phyloP scores from a whole-genome alignment of 2,888 invertebrate species.

The Meghimatium bilineatum region DNA sequence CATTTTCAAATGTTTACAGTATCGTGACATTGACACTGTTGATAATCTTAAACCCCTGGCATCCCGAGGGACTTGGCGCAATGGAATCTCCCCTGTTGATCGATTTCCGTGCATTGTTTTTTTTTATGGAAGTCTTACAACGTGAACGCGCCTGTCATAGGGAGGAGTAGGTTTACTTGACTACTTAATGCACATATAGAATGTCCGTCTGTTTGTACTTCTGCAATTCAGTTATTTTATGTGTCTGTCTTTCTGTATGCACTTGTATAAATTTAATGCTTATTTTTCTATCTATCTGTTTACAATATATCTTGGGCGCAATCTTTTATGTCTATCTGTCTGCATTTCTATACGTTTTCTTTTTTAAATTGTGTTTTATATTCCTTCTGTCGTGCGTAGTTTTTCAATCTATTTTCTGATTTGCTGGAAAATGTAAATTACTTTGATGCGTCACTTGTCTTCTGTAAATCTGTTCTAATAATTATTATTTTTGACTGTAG shows the following conservation, averaged over 20 bases:
- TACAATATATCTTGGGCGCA: neutral
- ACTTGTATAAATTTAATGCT: no score
- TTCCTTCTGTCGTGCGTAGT: no score
- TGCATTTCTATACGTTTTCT: neutral
- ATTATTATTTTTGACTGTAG: no score
- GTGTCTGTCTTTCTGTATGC: neutral
- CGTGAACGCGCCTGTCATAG: neutral
- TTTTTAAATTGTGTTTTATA: no score
- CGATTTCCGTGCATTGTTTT: neutral
- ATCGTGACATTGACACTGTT: constrained; percentile 1
- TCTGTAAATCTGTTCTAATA: no score
- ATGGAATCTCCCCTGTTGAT: constrained; percentile 10
- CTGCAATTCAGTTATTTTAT: neutral
- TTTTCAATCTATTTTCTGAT: no score
- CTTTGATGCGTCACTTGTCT: no score
- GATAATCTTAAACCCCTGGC: constrained; percentile 1
- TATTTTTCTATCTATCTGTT: neutral
- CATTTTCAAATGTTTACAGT: neutral
- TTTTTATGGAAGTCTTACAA: neutral
- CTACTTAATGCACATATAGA: no score
- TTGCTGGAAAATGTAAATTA: no score
- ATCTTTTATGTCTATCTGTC: neutral
- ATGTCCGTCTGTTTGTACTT: no score
- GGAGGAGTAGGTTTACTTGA: no score
- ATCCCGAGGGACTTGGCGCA: neutral